phyloP scores from a whole-genome alignment of 2,113 vertebrate species.

The Suricata suricatta region DNA sequence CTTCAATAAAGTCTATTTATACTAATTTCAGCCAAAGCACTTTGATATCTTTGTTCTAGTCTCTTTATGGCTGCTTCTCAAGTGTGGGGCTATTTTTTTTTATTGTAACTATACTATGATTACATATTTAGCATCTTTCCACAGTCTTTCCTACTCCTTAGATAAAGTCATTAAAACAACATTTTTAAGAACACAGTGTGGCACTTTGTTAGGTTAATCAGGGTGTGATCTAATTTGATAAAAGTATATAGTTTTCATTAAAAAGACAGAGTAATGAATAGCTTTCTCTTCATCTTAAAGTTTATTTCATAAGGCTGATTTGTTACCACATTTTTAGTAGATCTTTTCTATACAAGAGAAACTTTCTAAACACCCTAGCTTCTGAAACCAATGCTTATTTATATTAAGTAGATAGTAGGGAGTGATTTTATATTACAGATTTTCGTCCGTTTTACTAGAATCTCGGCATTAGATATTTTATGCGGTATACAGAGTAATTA shows the following conservation, averaged over 20 bases:
- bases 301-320: slow-evolving; percentile 33
- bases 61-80: slow-evolving; percentile 23
- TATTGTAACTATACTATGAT: slow-evolving; percentile 30
- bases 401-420: slow-evolving; percentile 4
- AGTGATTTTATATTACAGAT: neutral
- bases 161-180: slow-evolving; percentile 29
- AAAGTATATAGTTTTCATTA: slow-evolving; percentile 28
- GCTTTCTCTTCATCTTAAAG: neutral
- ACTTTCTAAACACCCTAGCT: neutral
- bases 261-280: slow-evolving; percentile 30
- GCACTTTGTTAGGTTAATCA: slow-evolving; percentile 54
- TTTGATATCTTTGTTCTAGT: slow-evolving; percentile 81
- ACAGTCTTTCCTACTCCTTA: neutral
- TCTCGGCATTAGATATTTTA: slow-evolving; percentile 37
- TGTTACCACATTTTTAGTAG: slow-evolving; percentile 24
- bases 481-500: neutral
- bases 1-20: slow-evolving; percentile 94
- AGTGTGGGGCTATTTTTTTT: neutral
- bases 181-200: slow-evolving; percentile 49
- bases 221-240: slow-evolving; percentile 34
- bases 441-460: slow-evolving; percentile 14
- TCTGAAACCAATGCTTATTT: slow-evolving; percentile 6
- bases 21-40: slow-evolving; percentile 86
- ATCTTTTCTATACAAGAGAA: slow-evolving; percentile 24
- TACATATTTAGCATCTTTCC: slow-evolving; percentile 29